A percentile compares a stretch with the other conserved stretches of the same genome.
Evolutionary conservation across 2,888 invertebrate genomes (phyloP).

Genomic region (Acronicta aceris): DNA sequence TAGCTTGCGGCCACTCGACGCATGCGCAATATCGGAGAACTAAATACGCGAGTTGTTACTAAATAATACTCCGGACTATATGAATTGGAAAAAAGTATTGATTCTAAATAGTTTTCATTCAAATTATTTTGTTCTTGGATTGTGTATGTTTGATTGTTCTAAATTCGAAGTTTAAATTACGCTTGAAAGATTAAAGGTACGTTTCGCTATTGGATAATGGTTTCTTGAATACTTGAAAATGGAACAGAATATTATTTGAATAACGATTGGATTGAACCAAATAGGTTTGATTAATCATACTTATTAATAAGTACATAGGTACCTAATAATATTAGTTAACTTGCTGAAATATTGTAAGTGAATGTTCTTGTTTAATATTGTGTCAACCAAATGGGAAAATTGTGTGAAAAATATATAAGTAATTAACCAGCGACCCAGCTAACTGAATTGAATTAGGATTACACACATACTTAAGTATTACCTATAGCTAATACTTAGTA

Average conservation of each 20-base stretch:
- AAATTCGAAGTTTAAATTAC: constrained; percentile 28
- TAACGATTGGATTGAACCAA: not conserved
- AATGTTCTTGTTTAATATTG: too few species aligned
- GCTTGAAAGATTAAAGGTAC: constrained; percentile 49
- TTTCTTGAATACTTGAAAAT: constrained; percentile 16
- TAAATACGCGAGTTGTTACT: constrained; percentile 40
- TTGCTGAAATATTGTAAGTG: too few species aligned
- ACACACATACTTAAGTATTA: too few species aligned
- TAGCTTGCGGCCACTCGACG: constrained; percentile 46
- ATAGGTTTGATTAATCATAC: too few species aligned
- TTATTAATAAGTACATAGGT: too few species aligned
- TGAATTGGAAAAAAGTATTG: constrained; percentile 11
- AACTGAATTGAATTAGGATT: too few species aligned
- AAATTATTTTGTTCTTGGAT: constrained; percentile 3
- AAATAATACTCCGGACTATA: constrained; percentile 18
- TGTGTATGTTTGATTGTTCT: constrained; percentile 33
- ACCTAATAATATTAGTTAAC: too few species aligned
- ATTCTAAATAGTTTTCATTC: not conserved
- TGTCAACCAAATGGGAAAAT: too few species aligned
- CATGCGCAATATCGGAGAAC: constrained; percentile 48
- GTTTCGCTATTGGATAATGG: constrained; percentile 33
- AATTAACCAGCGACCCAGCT: too few species aligned
- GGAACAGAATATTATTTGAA: constrained; percentile 4
- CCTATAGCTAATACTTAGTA: too few species aligned
- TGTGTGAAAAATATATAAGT: too few species aligned